These are phyloP conservation scores for Habrosyne pyritoides DNA, from an alignment of 2,888 invertebrate species.

Conservation along the genomic window DNA sequence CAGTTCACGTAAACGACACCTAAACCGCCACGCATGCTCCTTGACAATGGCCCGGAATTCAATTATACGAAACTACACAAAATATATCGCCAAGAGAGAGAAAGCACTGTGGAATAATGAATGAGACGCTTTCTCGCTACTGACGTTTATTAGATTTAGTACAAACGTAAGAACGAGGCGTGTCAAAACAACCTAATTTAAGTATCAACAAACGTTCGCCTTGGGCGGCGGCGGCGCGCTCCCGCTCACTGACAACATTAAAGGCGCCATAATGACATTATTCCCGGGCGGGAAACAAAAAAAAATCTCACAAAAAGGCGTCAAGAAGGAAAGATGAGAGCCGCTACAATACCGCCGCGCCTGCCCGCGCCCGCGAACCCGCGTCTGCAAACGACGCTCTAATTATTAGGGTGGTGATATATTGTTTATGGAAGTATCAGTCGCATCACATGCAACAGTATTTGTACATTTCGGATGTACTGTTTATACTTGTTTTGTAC, in stretches of 20 bases:
- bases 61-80: conserved; percentile 45
- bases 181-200: conserved; percentile 84
- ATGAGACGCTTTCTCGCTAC: conserved; percentile 65
- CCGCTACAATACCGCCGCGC: conserved; percentile 32
- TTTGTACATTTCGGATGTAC: conserved; percentile 29
- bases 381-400: conserved; percentile 56
- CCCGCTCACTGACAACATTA: conserved; percentile 80
- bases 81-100: conserved; percentile 48
- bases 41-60: conserved; percentile 33
- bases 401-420: conserved; percentile 69
- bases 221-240: conserved; percentile 75
- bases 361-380: conserved; percentile 37
- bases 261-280: conserved; percentile 83
- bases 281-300: conserved; percentile 79
- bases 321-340: conserved; percentile 68
- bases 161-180: conserved; percentile 82
- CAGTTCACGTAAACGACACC: conserved; percentile 40
- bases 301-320: conserved; percentile 74
- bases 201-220: conserved; percentile 83
- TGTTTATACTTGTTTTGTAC: conserved; percentile 39
- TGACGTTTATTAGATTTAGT: conserved; percentile 82
- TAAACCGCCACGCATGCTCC: conserved; percentile 15
- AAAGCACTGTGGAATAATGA: conserved; percentile 61
- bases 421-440: conserved; percentile 53
- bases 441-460: conserved; percentile 20